Percentiles rank a stretch among this genome's conserved stretches.
Evolutionary conservation across 92 coral and sea anemone species (phyloP).

Genomic region (Palythoa caribaeorum): DNA sequence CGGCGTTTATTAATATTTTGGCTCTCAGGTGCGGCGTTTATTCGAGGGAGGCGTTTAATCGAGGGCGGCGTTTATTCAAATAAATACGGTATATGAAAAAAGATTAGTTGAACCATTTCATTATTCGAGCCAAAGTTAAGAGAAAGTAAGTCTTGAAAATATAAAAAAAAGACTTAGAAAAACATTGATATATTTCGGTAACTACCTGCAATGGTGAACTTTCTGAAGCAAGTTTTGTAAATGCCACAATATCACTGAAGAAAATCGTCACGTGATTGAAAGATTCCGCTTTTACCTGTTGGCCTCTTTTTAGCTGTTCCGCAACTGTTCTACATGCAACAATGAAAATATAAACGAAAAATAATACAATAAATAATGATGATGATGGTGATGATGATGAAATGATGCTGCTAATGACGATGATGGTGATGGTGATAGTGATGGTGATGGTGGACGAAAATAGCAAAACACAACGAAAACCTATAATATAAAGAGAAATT

Average conservation of each 20-base stretch:
- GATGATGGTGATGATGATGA: not conserved
- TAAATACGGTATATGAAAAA: no score
- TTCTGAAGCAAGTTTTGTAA: constrained; percentile 82
- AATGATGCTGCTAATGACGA: no score
- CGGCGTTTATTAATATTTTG: no score
- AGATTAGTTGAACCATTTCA: no score
- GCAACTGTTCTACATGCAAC: constrained; percentile 73
- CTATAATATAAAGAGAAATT: no score
- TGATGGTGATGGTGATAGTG: no score
- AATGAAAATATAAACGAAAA: not conserved
- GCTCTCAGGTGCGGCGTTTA: no score
- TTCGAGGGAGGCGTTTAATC: no score
- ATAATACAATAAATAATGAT: not conserved
- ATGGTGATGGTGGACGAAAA: no score
- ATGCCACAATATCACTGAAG: constrained; percentile 93
- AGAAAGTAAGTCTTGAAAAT: not conserved
- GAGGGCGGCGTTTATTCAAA: no score
- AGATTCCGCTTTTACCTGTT: constrained; percentile 86
- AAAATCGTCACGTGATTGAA: constrained; percentile 90
- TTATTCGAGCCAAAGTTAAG: no score
- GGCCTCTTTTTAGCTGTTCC: constrained; percentile 90
- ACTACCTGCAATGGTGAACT: constrained; percentile 90
- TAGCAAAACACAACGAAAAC: no score
- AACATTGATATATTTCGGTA: not conserved
- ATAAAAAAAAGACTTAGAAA: not conserved